These are phyloP conservation scores for Pogonophryne albipinna DNA, from an alignment of 2,797 vertebrate genomes.

Conservation along the genomic window DNA sequence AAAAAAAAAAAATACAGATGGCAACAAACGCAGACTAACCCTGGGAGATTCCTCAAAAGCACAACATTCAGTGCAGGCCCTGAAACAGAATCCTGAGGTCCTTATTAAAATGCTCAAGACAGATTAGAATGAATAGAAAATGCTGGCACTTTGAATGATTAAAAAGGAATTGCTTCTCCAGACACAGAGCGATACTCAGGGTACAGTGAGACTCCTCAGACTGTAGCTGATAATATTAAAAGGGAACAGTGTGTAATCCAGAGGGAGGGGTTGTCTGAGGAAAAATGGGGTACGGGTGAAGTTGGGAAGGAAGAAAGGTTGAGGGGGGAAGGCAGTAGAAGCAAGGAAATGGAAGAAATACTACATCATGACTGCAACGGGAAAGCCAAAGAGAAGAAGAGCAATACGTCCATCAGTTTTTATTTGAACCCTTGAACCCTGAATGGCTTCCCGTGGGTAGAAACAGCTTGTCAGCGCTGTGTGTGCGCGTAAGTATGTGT, in stretches of 20 bases:
- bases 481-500: conserved; percentile 36
- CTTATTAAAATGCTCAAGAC: conserved; percentile 65
- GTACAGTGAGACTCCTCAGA: conserved; percentile 51
- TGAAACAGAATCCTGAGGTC: conserved; percentile 25
- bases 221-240: conserved; percentile 70
- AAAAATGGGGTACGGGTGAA: conserved; percentile 6
- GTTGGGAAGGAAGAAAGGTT: background rate
- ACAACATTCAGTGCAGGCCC: conserved; percentile 40
- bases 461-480: conserved; percentile 73
- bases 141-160: conserved; percentile 66
- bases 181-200: conserved; percentile 22
- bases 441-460: conserved; percentile 71
- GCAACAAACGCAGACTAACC: conserved; percentile 56
- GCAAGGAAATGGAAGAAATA: conserved; percentile 39
- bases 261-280: conserved; percentile 34
- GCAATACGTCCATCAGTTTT: conserved; percentile 68
- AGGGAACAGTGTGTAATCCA: conserved; percentile 52
- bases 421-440: conserved; percentile 80
- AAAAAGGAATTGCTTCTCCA: conserved; percentile 57
- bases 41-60: conserved; percentile 44
- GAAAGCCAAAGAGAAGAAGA: conserved; percentile 44
- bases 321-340: background rate
- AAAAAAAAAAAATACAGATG: conserved; percentile 58
- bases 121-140: conserved; percentile 58
- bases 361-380: conserved; percentile 53